Evolutionary conservation across 2,113 vertebrate genomes (phyloP), one percentile per base, ranked within the genome.

Genomic region (Varanus komodoensis): DNA sequence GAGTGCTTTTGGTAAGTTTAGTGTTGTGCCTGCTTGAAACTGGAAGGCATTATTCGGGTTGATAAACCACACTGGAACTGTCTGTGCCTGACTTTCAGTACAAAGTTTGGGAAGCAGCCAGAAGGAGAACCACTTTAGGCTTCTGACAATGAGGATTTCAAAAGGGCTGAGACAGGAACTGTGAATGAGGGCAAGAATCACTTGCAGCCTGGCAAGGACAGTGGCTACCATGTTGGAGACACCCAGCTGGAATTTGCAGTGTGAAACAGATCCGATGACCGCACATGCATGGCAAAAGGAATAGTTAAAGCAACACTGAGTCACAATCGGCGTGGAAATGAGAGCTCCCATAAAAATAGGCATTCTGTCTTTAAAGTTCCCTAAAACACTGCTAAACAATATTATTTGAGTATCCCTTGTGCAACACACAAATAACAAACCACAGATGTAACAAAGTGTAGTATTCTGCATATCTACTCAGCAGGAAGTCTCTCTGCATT

Each of bases 221-320:
- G 44, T n/a, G 77, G 57, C 3, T 69, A 38, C 44, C 14, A 3
- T 78, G 29, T 12, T 67, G 75, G 34, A 67, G 86, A 38, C 25
- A 44, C 77, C 38, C 19, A 84, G 82, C 73, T 89, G 82, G 57
- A 64, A 77, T 57, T 69, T 85, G 44, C 71, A 44, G 82, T 69
- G 61, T 74, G 52, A 48, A 57, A 69, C 64, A 15, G 11, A 9
- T 84, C 38, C 77, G 71, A 12, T 84, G 38, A 54, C 14, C 82
- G 44, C 38, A 86, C 54, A 86, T 54, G 69, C 34, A 68, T 23
- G 48, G 75, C 17, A 14, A 86, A 90, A 90, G 27, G 12, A 85
- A 68, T 78, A 78, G 6, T 68, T 3, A 52, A 14, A 38, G 50
- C 9, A 68, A 79, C 68, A 19, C n/a, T 78, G 48, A 80, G 61